Percentiles rank a stretch among this genome's conserved stretches.
These are phyloP conservation scores for Bucco capensis DNA, from an alignment of 2,113 vertebrate species.

Conservation along the genomic window DNA sequence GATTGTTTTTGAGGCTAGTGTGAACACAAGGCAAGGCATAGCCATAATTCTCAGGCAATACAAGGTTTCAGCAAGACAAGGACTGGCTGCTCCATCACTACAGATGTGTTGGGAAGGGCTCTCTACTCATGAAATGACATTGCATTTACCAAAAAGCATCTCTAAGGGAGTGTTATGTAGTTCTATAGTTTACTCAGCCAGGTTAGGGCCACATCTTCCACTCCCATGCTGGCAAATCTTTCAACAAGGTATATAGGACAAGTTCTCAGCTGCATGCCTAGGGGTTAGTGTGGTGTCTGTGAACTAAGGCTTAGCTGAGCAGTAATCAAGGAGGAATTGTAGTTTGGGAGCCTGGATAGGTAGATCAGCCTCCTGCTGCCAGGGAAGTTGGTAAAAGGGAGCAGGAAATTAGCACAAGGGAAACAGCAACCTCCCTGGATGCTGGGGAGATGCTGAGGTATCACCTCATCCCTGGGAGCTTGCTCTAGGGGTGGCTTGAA, in stretches of 20 bases:
- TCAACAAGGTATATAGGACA: not conserved
- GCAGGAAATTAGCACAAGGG: not conserved
- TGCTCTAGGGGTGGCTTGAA: not conserved
- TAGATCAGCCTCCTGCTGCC: not conserved
- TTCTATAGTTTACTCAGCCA: not conserved
- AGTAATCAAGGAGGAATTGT: not conserved
- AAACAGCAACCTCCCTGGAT: not conserved
- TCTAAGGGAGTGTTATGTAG: not conserved
- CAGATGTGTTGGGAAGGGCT: not conserved
- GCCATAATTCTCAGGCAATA: not conserved
- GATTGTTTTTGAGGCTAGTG: not conserved
- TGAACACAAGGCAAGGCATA: not conserved
- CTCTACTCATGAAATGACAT: fast-evolving
- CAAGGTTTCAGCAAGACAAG: not conserved
- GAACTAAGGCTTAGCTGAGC: not conserved
- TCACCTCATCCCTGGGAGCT: not conserved
- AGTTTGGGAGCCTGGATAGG: not conserved
- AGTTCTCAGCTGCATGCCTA: not conserved
- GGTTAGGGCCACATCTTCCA: not conserved
- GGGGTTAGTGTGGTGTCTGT: not conserved
- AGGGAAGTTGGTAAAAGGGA: not conserved
- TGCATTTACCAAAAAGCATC: not conserved
- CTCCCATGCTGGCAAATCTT: not conserved
- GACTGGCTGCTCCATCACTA: not conserved
- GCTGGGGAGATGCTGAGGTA: not conserved